Conservation (phyloP, 1,140 invertebrate genomes). For the Holcopasites calliopsidis region DNA sequence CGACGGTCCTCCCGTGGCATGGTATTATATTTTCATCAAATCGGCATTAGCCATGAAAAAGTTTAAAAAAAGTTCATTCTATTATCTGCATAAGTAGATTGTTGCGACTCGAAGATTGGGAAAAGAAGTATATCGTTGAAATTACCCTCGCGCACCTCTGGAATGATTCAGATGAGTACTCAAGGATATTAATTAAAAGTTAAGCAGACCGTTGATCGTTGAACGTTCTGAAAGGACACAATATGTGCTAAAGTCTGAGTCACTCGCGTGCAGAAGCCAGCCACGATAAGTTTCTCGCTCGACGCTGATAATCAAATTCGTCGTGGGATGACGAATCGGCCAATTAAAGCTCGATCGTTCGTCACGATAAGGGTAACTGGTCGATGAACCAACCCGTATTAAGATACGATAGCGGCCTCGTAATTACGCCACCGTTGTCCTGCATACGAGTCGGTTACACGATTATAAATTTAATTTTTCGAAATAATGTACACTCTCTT, state of each 20-base stretch:
- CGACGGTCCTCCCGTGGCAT: slow-evolving; percentile 40
- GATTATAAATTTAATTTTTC: slow-evolving; percentile 40
- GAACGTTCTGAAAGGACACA: slow-evolving; percentile 47
- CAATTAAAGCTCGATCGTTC: slow-evolving; percentile 78
- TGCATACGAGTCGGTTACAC: slow-evolving; percentile 4
- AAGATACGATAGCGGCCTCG: slow-evolving; percentile 45
- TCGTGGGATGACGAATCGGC: slow-evolving; percentile 78
- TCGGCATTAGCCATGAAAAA: slow-evolving; percentile 52
- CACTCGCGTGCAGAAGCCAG: slow-evolving; percentile 74
- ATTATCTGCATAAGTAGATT: no score
- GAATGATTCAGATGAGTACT: no score
- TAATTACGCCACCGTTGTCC: slow-evolving; percentile 39
- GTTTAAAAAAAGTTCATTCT: not conserved
- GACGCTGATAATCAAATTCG: slow-evolving; percentile 79
- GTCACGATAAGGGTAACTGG: slow-evolving; percentile 74
- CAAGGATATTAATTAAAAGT: slow-evolving; percentile 17
- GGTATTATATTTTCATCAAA: slow-evolving; percentile 72
- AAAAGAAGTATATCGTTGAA: no score
- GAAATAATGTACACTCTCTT: slow-evolving; percentile 9
- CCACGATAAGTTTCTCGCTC: slow-evolving; percentile 72
- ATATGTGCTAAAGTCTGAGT: slow-evolving; percentile 75
- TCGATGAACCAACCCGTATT: slow-evolving; percentile 69
- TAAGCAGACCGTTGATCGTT: slow-evolving; percentile 26
- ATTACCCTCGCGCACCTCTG: no score
- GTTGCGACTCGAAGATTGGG: no score